These are phyloP conservation scores for Leptinotarsa tumamoca DNA, from an alignment of 2,888 invertebrate genomes.

Conservation along the genomic window DNA sequence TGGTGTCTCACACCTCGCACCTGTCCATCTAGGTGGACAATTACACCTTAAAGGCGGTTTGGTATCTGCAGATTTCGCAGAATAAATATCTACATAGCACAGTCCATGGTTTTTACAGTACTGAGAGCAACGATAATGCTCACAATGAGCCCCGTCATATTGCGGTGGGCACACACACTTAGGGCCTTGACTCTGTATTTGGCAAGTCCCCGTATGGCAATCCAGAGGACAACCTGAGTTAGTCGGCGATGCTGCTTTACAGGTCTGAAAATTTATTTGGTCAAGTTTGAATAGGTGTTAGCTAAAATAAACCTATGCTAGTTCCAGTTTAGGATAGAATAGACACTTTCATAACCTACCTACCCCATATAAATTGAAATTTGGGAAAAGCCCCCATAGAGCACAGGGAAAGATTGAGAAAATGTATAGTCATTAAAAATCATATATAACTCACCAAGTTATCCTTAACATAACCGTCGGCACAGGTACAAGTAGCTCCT, in stretches of 20 bases:
- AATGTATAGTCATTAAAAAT: no score
- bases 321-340: no score
- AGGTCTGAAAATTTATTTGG: constrained; percentile 61
- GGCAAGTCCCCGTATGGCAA: constrained; percentile 75
- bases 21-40: constrained; percentile 76
- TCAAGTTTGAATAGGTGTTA: no score
- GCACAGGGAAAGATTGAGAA: no score
- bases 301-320: no score
- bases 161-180: constrained; percentile 75
- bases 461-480: constrained; percentile 63
- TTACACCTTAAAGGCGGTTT: constrained; percentile 67
- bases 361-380: no score
- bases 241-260: constrained; percentile 55
- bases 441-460: constrained; percentile 57
- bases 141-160: constrained; percentile 77
- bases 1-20: constrained; percentile 74
- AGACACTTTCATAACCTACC: no score
- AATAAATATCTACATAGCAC: constrained; percentile 67
- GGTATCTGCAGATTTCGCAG: constrained; percentile 50
- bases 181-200: constrained; percentile 67
- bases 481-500: constrained; percentile 62
- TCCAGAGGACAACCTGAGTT: constrained; percentile 68
- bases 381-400: no score
- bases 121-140: constrained; percentile 77
- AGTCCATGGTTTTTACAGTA: constrained; percentile 75